phyloP scores from a whole-genome alignment of 2,888 invertebrate genomes.

The Microctonus aethiopoides region DNA sequence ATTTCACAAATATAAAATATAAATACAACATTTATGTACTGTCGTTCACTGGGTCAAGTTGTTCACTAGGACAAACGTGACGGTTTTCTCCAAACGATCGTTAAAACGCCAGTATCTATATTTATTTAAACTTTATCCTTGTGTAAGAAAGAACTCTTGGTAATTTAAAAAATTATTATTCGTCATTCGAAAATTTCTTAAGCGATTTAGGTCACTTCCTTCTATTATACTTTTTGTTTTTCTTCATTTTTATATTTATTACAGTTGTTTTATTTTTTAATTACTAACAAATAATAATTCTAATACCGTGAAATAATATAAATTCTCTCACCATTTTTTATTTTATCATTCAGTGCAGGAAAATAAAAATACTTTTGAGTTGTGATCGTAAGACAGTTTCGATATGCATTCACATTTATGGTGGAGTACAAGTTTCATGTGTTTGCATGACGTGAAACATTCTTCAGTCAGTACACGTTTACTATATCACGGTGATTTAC shows the following conservation, averaged over 20 bases:
- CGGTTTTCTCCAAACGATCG: constrained; percentile 26
- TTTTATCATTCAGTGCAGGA: background rate
- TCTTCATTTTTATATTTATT: background rate
- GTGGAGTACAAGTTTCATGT: background rate
- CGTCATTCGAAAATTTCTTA: constrained; percentile 1
- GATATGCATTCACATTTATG: background rate
- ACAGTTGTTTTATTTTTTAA: background rate
- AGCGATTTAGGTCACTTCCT: constrained; percentile 14
- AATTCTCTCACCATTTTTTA: too few species aligned
- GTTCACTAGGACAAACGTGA: constrained; percentile 29
- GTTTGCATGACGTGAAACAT: background rate
- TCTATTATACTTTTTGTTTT: background rate
- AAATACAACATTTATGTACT: background rate
- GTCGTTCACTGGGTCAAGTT: constrained; percentile 13
- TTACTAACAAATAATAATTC: background rate
- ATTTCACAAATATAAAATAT: background rate
- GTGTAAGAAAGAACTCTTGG: background rate
- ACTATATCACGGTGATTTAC: background rate
- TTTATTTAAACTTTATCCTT: background rate
- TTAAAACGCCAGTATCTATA: constrained; percentile 8
- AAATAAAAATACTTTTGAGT: background rate
- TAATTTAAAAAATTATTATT: background rate
- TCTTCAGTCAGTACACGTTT: background rate
- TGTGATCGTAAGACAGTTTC: background rate
- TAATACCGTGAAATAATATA: background rate